These are phyloP conservation scores for Meteorus cinctellus DNA, from an alignment of 2,888 invertebrate genomes.

Conservation along the genomic window DNA sequence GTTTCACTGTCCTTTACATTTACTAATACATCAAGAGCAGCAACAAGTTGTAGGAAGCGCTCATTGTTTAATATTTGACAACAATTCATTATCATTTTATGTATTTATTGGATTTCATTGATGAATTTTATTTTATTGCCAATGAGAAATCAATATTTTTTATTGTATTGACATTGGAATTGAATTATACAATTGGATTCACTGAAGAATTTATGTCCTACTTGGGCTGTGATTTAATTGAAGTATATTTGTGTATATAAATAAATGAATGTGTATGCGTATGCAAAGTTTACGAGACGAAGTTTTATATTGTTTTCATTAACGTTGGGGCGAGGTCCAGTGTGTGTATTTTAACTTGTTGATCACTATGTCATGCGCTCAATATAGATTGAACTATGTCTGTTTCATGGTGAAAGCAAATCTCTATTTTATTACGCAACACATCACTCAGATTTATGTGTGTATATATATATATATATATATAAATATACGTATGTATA, in stretches of 20 bases:
- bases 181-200: no score
- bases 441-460: background rate
- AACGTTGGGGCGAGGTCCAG: no score
- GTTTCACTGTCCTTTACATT: background rate
- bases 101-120: constrained; percentile 20
- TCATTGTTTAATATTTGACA: constrained; percentile 49
- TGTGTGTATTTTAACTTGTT: background rate
- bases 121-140: no score
- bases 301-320: background rate
- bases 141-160: no score
- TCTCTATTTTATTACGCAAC: no score
- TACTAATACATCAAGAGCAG: constrained; percentile 45
- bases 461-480: background rate
- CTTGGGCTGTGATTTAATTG: no score
- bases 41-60: constrained; percentile 65
- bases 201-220: no score
- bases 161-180: no score
- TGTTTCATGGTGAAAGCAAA: no score
- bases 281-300: background rate
- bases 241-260: no score
- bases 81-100: constrained; percentile 48
- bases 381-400: background rate
- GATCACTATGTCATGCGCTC: background rate
- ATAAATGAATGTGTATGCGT: background rate
- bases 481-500: background rate